Base-by-base conservation (phyloP, 2,113 vertebrate genomes). In the Leiothrix lutea region DNA sequence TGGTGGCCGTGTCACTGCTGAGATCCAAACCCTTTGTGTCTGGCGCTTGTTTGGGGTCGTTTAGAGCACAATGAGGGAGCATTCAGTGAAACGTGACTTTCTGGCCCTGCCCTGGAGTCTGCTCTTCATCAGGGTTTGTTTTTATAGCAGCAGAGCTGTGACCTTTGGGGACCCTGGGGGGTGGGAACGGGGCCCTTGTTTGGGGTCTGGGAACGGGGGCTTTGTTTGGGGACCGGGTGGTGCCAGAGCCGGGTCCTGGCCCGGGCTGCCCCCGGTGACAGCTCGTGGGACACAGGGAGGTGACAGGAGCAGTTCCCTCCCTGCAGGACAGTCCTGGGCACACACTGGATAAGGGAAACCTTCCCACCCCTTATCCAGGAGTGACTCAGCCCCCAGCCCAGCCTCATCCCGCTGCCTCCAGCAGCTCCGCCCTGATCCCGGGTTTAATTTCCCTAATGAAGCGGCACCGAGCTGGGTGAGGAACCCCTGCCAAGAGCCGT, bases 371-470 rank as follows among this genome's bases (percentile, higher is more conserved):
- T 64, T 22, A 9, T 1, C 42, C 58, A 31, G 56, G 20, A 7
- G 36, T 0, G 8, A 21, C 4, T 6, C 48, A 14, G 7, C 5
- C 15, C 8, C 12, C 4, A 2, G 64, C 5, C 57, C 73, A 48
- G 64, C 22, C 25, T 7, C 29, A 6, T 20, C 31, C 25, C 1
- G 0, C 23, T 21, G 36, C 72, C 80, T 51, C 48, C 91, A 22
- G 50, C 53, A 48, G 83, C 83, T 60, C 70, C 16, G 19, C 56
- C 54, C 16, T 10, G 35, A 70, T n/a, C 69, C 60, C 14, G 23
- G 42, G 9, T 60, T 90, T 86, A 38, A 84, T 90, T 88, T 86
- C 60, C 35, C 60, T 89, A 38, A 84, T 57, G 86, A 91, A 61
- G 73, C 47, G 29, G 77, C 1, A 7, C 78, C 47, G 88, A 67